Base-by-base conservation (phyloP, 2,797 vertebrate genomes). In the Notolabrus celidotus region DNA sequence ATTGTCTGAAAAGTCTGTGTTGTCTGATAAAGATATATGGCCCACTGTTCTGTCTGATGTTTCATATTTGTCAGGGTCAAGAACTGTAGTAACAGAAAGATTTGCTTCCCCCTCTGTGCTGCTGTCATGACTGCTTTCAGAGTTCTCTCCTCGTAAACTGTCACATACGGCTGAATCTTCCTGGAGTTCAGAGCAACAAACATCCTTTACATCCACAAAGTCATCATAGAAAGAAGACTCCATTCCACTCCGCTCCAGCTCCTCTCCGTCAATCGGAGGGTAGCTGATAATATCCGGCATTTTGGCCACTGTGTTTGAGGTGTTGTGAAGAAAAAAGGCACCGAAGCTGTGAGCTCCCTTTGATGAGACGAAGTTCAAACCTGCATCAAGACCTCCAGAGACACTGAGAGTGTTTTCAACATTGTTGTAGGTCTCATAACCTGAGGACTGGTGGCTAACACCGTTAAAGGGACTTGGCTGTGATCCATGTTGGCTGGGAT, bases 231-330 rank as follows among this genome's bases (percentile, higher is more conserved):
- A 31, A 2, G 68, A 58, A 0, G 53, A 78, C 33, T 85, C 83
- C 27, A 62, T 49, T 10, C 82, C 80, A 66, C 72, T 83, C 41
- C 78, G 85, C 50, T 93, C 94, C 14, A 93, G 57, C 49, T 88
- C 79, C 14, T 88, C 91, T 57, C 89, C 92, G 56, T 93, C 92
- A 23, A 94, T 73, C 2, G 92, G 92, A 33, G 90, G 88, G 34
- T 93, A 83, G 74, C 69, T 92, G 19, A 93, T 93, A 61, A 95
- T 93, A 82, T 89, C 82, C 34, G 85, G 85, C 68, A 84, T 85
- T 46, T 74, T 90, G 62, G 70, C 16, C 7, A 84, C 78, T 50
- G 79, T 82, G 25, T 80, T 77, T 20, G 84, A 87, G 15, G 79
- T 76, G 64, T 61, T 87, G 68, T 79, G 84, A 52, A 91, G 78